Evolutionary conservation across 2,888 invertebrate species (phyloP).

Genomic region (Orthosia gracilis): DNA sequence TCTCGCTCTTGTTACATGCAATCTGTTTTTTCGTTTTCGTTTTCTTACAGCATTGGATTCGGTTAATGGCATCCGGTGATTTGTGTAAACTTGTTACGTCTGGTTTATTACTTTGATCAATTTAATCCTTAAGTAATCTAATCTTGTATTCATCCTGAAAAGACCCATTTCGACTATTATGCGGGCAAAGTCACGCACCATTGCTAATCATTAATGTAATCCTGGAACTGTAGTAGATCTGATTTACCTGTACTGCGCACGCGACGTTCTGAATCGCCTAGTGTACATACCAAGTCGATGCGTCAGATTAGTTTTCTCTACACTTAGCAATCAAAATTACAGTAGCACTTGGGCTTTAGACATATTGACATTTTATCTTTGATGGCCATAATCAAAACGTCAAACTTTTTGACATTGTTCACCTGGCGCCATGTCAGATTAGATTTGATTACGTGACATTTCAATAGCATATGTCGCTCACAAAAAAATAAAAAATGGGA

Average conservation of each 20-base stretch:
- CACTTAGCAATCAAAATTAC: not conserved
- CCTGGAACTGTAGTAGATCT: slow-evolving; percentile 25
- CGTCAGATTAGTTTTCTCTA: slow-evolving; percentile 29
- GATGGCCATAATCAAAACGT: too few relatives aligned
- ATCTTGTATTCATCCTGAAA: slow-evolving; percentile 34
- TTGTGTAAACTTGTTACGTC: not conserved
- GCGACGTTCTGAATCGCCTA: slow-evolving; percentile 49
- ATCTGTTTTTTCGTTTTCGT: too few relatives aligned
- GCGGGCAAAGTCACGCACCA: slow-evolving; percentile 26
- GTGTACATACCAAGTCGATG: slow-evolving; percentile 45
- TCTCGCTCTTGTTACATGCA: too few relatives aligned
- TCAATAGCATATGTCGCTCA: too few relatives aligned
- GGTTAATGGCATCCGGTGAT: too few relatives aligned
- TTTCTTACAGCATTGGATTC: too few relatives aligned
- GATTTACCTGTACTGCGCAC: slow-evolving; percentile 59
- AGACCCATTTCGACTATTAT: slow-evolving; percentile 7
- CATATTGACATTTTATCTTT: too few relatives aligned
- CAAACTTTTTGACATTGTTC: too few relatives aligned
- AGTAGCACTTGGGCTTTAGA: not conserved
- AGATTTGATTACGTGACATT: too few relatives aligned
- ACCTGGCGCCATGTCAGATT: too few relatives aligned
- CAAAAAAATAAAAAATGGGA: too few relatives aligned
- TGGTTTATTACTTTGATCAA: not conserved
- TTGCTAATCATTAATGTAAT: slow-evolving; percentile 53
- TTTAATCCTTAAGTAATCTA: slow-evolving; percentile 31